Evolutionary conservation across 2,797 vertebrate genomes (phyloP), one percentile per base, ranked within the genome.

Genomic region (Rhinogobio ventralis): DNA sequence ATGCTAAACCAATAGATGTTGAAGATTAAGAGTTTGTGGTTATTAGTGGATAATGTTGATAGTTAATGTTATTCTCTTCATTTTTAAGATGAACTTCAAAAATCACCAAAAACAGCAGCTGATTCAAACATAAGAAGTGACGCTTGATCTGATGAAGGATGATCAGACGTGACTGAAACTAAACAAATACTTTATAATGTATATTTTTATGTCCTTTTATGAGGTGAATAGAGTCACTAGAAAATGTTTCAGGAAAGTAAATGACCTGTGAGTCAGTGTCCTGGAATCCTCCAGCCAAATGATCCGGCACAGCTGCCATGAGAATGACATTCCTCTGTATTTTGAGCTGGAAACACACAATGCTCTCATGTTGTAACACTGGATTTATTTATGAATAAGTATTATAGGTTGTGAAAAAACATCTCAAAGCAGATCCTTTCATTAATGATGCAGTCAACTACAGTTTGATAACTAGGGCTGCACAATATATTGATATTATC

Each of bases 281-380:
- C 7, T 5, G 69, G 19, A 6, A 0, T 10, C 1, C 8, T 30
- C 1, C 5, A 19, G 0, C 11, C 2, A 23, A 3, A 3, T 30
- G 4, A 6, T 19, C 15, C 45, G 0, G 1, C 45, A 49, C 14
- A 19, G 15, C 25, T 11, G 45, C 17, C 10, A 1, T 51, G 8
- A 51, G 0, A 1, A 7, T 0, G 3, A 45, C 3, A 23, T 39
- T 23, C 20, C 23, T 68, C 33, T 39, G 66, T 5, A 6, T 68
- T 39, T 23, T 39, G 19, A 23, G 19, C 19, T 0, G 3, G 64
- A 67, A 67, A 67, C 64, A 36, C 64, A 67, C 30, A 20, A 30
- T 30, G 25, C 14, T 17, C 14, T 23, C 30, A 5, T 4, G 64
- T 5, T 36, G 20, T 20, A 33, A 36, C 64, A 20, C 39, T 42